phyloP scores from a whole-genome alignment of 2,113 vertebrate genomes.

The Zapus hudsonius region DNA sequence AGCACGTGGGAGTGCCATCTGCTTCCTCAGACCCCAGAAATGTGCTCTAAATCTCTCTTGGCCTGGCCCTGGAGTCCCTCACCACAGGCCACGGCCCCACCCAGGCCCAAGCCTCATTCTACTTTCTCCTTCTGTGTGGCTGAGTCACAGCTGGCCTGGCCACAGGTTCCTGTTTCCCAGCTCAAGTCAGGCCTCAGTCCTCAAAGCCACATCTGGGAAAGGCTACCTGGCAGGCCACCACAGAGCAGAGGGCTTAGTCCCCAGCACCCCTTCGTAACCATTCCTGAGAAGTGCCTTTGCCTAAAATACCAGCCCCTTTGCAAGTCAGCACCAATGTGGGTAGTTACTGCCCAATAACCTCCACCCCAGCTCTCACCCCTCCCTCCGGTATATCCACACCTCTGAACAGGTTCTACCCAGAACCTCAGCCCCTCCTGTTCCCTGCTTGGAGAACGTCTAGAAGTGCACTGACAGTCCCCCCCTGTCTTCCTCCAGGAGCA shows the following conservation, averaged over 20 bases:
- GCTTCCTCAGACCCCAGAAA: neutral
- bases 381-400: neutral
- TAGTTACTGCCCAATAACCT: no score
- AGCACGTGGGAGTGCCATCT: neutral
- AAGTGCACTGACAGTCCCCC: neutral
- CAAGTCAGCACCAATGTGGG: neutral
- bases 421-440: neutral
- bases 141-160: neutral
- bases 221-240: neutral
- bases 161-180: slow-evolving; percentile 40
- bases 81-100: neutral
- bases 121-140: neutral
- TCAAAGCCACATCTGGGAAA: neutral
- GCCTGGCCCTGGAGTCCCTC: neutral
- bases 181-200: neutral
- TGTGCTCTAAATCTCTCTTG: neutral
- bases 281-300: neutral
- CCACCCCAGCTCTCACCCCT: fast-evolving
- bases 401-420: neutral
- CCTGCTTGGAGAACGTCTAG: neutral
- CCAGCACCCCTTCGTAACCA: fast-evolving
- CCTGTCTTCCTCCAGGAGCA: neutral
- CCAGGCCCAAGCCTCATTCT: neutral
- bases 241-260: neutral
- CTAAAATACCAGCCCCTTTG: neutral